A percentile compares a stretch with the other conserved stretches of the same genome.
Evolutionary conservation across 2,888 invertebrate genomes (phyloP).

Genomic region (Meteorus colon): DNA sequence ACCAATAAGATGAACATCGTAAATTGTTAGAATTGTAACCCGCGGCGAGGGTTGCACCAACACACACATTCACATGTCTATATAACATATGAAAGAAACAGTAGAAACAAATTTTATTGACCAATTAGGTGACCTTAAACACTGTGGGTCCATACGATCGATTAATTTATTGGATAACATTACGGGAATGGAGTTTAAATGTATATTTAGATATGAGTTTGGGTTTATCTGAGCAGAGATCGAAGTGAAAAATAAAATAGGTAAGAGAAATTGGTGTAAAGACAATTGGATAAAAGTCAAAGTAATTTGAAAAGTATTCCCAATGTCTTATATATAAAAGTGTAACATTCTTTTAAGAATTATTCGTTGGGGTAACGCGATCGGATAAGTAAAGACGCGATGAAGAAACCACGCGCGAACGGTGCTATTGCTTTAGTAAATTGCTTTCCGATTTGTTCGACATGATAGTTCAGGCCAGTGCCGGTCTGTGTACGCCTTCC

Average conservation of each 20-base stretch:
- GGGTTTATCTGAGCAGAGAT: not conserved
- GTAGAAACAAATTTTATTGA: conserved; percentile 49
- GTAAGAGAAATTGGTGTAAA: conserved; percentile 42
- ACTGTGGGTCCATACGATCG: conserved; percentile 9
- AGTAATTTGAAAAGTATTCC: conserved; percentile 35
- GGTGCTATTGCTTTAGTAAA: conserved; percentile 68
- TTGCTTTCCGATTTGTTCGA: conserved; percentile 70
- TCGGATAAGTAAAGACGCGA: conserved; percentile 64
- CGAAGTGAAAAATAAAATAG: not conserved
- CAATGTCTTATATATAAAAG: conserved; percentile 34
- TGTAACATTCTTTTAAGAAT: conserved; percentile 45
- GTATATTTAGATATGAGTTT: no score
- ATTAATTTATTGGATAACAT: conserved; percentile 3
- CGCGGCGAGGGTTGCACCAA: conserved; percentile 44
- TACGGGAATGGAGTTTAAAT: no score
- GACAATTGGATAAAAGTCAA: conserved; percentile 41
- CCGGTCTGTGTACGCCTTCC: conserved; percentile 16
- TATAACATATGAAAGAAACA: conserved; percentile 33
- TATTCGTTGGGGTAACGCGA: conserved; percentile 45
- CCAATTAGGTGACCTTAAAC: conserved; percentile 55
- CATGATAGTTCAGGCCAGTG: conserved; percentile 59
- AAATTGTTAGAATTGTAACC: conserved; percentile 53
- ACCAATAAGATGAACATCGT: conserved; percentile 50
- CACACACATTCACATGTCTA: conserved; percentile 1
- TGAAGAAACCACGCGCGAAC: conserved; percentile 56